Evolutionary conservation across 1,140 invertebrate species (phyloP).

Genomic region (Temnothorax nylanderi): DNA sequence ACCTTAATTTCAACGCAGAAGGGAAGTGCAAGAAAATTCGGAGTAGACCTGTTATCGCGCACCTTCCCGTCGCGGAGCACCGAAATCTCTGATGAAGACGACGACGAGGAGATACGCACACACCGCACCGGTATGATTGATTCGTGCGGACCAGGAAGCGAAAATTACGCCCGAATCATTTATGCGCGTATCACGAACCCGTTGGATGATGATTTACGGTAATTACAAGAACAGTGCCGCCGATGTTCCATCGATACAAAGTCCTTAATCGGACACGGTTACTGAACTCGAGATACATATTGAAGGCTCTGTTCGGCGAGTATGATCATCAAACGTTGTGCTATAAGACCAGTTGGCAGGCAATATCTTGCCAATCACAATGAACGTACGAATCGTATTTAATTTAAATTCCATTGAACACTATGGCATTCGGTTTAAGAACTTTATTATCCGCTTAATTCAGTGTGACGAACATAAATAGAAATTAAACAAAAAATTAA

Average conservation of each 20-base stretch:
- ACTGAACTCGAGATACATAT: not conserved
- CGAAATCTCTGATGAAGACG: not conserved
- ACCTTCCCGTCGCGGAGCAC: too few relatives aligned
- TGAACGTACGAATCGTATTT: not conserved
- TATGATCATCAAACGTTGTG: not conserved
- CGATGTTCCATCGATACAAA: not conserved
- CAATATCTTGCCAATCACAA: not conserved
- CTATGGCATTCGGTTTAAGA: not conserved
- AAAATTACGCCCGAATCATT: slow-evolving; percentile 31
- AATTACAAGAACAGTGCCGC: slow-evolving; percentile 5
- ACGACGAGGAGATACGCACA: not conserved
- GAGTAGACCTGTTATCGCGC: not conserved
- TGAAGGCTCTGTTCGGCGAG: not conserved
- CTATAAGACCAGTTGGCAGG: not conserved
- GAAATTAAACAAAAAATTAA: not conserved
- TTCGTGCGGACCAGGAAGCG: slow-evolving; percentile 19
- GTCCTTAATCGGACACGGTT: slow-evolving; percentile 28
- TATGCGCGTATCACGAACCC: not conserved
- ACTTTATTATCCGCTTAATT: not conserved
- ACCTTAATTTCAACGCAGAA: not conserved
- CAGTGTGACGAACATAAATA: not conserved
- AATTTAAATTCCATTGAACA: slow-evolving; percentile 2
- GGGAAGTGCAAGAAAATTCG: not conserved
- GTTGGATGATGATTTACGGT: slow-evolving; percentile 5
- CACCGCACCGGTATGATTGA: not conserved